These are phyloP conservation scores for Plebejus argus DNA, from an alignment of 2,888 invertebrate genomes.

Conservation along the genomic window DNA sequence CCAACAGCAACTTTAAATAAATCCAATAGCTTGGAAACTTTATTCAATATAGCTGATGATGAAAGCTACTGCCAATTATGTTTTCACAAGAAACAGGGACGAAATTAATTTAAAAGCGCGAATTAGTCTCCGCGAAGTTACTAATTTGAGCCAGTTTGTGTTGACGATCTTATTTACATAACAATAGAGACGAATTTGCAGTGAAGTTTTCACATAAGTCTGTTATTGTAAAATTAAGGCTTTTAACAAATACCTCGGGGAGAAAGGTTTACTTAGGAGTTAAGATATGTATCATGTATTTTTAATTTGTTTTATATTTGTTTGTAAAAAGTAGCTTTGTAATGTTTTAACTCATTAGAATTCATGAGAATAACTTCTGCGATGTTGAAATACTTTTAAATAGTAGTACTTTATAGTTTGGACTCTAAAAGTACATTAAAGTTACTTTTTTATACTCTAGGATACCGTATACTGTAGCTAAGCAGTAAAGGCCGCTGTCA, in stretches of 20 bases:
- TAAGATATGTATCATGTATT: background rate
- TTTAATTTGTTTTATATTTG: background rate
- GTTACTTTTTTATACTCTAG: too few species aligned
- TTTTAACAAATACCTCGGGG: background rate
- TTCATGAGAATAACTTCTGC: background rate
- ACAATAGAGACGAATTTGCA: slow-evolving; percentile 20
- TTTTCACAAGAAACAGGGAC: slow-evolving; percentile 2
- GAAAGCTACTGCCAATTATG: slow-evolving; percentile 3
- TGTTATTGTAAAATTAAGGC: slow-evolving; percentile 9
- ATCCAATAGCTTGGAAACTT: background rate
- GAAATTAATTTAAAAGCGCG: slow-evolving; percentile 14
- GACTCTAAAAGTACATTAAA: too few species aligned
- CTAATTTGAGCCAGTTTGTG: slow-evolving; percentile 8
- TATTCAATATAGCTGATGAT: background rate
- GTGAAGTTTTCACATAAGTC: background rate
- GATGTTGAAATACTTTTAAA: background rate
- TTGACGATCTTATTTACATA: slow-evolving; percentile 18
- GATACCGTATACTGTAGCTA: too few species aligned
- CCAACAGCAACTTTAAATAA: background rate
- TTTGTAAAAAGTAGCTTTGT: background rate
- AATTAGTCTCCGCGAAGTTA: slow-evolving; percentile 13
- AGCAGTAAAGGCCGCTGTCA: too few species aligned
- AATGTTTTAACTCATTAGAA: background rate
- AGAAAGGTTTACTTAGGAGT: background rate
- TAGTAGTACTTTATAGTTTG: too few species aligned